These are phyloP conservation scores for Alentia gelatinosa DNA, from an alignment of 2,888 invertebrate species.

Conservation along the genomic window DNA sequence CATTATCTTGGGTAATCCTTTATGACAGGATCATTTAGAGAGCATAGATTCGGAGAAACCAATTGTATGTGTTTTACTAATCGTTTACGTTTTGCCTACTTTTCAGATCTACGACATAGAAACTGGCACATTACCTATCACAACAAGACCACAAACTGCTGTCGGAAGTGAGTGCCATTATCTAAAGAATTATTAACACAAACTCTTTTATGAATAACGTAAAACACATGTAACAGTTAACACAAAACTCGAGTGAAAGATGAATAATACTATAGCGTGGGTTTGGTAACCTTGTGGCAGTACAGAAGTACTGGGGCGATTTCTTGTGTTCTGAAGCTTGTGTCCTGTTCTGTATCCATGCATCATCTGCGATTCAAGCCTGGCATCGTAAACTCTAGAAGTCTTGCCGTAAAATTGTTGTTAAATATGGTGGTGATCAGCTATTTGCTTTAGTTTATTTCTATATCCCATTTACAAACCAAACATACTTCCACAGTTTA, in stretches of 20 bases:
- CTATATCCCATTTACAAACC: too few species aligned
- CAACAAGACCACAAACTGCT: conserved; percentile 68
- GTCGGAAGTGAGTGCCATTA: conserved; percentile 49
- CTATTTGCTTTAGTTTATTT: too few species aligned
- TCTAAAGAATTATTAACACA: too few species aligned
- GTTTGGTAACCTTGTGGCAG: not conserved
- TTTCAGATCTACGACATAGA: conserved; percentile 76
- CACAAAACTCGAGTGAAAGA: not conserved
- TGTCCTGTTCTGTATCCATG: not conserved
- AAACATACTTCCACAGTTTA: too few species aligned
- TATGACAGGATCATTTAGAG: too few species aligned
- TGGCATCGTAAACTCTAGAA: not conserved
- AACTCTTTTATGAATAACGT: not conserved
- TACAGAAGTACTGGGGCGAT: not conserved
- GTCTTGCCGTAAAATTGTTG: not conserved
- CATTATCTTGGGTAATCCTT: too few species aligned
- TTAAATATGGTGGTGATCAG: too few species aligned
- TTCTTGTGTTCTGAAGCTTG: not conserved
- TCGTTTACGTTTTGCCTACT: too few species aligned
- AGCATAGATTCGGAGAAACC: too few species aligned
- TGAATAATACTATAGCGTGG: not conserved
- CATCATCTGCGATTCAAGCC: not conserved
- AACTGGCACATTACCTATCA: conserved; percentile 65
- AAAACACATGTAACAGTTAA: not conserved
- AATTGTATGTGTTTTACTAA: too few species aligned